A percentile compares a stretch with the other conserved stretches of the same genome.
These are phyloP conservation scores for Parnassius apollo DNA, from an alignment of 2,888 invertebrate genomes.

Conservation along the genomic window DNA sequence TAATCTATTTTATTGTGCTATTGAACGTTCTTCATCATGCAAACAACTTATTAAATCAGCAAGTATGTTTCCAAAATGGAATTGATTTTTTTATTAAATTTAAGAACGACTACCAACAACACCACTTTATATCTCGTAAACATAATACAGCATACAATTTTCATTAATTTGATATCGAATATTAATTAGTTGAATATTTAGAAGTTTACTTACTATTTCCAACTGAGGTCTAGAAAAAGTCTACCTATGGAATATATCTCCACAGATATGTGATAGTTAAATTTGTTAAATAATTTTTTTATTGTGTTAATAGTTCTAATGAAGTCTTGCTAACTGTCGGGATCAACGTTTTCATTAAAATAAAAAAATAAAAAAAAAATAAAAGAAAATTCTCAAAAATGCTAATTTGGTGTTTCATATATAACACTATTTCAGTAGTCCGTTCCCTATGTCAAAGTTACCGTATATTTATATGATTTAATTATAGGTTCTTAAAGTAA, in stretches of 20 bases:
- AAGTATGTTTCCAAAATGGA: too few relatives aligned
- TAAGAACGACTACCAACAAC: too few relatives aligned
- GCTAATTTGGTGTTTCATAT: constrained; percentile 56
- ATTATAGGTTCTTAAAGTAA: too few relatives aligned
- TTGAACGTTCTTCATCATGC: too few relatives aligned
- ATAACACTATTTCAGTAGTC: not conserved
- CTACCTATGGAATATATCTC: not conserved
- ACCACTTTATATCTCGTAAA: too few relatives aligned
- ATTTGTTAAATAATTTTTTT: constrained; percentile 10
- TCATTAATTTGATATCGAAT: too few relatives aligned
- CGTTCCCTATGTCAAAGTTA: not conserved
- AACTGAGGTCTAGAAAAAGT: not conserved
- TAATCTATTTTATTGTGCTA: too few relatives aligned
- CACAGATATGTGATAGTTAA: constrained; percentile 18
- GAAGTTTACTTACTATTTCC: not conserved
- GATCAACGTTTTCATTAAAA: constrained; percentile 66
- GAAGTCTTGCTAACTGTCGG: constrained; percentile 68
- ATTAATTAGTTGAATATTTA: too few relatives aligned
- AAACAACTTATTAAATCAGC: too few relatives aligned
- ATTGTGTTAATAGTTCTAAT: constrained; percentile 67
- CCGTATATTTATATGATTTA: too few relatives aligned
- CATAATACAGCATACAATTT: too few relatives aligned
- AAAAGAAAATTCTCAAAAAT: constrained; percentile 73
- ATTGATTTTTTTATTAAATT: too few relatives aligned
- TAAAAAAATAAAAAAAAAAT: constrained; percentile 68